A percentile compares a stretch with the other conserved stretches of the same genome.
These are phyloP conservation scores for Battus philenor DNA, from an alignment of 1,140 invertebrate genomes.

Conservation along the genomic window DNA sequence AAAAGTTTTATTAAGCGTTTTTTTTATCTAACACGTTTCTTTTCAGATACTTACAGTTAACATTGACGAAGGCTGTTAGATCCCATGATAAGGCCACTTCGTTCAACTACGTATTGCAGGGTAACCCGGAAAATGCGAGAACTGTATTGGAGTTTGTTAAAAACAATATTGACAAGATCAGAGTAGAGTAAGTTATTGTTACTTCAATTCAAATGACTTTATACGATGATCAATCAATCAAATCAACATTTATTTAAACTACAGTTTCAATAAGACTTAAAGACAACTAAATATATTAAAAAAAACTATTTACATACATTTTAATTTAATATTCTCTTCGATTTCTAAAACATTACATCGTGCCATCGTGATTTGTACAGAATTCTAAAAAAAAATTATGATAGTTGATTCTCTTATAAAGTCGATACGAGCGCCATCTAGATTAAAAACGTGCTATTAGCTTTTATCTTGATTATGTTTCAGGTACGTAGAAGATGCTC, in stretches of 20 bases:
- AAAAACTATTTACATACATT: background rate
- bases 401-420: too few relatives aligned
- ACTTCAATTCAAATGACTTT: background rate
- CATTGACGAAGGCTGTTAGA: conserved; percentile 45
- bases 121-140: conserved; percentile 44
- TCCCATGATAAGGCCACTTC: conserved; percentile 59
- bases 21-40: background rate
- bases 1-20: too few relatives aligned
- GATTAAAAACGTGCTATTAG: too few relatives aligned
- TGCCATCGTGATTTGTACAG: too few relatives aligned
- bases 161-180: conserved; percentile 49
- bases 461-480: conserved; percentile 13
- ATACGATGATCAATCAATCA: too few relatives aligned
- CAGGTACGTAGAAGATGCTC: conserved; percentile 58
- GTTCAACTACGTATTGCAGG: conserved; percentile 56
- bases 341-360: too few relatives aligned
- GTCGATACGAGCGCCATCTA: too few relatives aligned
- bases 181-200: conserved; percentile 47
- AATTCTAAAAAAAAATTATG: too few relatives aligned
- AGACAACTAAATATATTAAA: background rate
- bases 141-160: conserved; percentile 51
- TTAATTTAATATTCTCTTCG: too few relatives aligned
- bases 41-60: conserved; percentile 55
- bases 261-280: background rate
- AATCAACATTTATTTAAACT: too few relatives aligned